A percentile compares a stretch with the other conserved stretches of the same genome.
phyloP scores from a whole-genome alignment of 2,113 vertebrate genomes.

The Brachionichthys hirsutus region DNA sequence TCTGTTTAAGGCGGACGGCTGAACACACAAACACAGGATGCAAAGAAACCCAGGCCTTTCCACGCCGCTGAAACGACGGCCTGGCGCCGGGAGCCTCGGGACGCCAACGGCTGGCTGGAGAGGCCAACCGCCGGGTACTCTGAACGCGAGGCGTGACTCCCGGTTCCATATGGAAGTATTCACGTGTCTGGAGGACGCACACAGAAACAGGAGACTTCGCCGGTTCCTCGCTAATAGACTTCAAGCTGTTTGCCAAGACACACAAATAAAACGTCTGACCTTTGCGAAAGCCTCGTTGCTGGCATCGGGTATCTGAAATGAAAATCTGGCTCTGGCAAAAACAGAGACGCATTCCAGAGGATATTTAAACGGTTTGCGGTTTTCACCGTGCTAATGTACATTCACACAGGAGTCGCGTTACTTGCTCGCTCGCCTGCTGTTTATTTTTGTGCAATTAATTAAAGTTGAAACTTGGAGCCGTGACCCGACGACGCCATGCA shows the following conservation, averaged over 20 bases:
- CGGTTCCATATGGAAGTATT: slow-evolving; percentile 41
- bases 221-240: slow-evolving; percentile 1
- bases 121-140: slow-evolving; percentile 12
- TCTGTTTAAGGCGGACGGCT: too few relatives aligned
- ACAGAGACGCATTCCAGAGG: not conserved
- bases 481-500: not conserved
- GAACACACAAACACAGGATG: slow-evolving; percentile 9
- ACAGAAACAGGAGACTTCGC: slow-evolving; percentile 17
- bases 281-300: slow-evolving; percentile 13
- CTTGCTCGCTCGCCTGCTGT: not conserved
- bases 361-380: slow-evolving; percentile 5
- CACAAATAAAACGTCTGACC: slow-evolving; percentile 26
- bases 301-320: slow-evolving; percentile 4
- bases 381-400: not conserved
- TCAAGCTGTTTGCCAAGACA: slow-evolving; percentile 29
- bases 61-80: slow-evolving; percentile 18
- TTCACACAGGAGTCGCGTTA: not conserved
- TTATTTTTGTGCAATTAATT: too few relatives aligned
- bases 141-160: slow-evolving; percentile 10
- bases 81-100: slow-evolving; percentile 14
- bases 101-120: slow-evolving; percentile 10
- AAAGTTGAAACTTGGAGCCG: not conserved
- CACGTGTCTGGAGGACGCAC: slow-evolving; percentile 28
- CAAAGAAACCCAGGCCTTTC: slow-evolving; percentile 28
- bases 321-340: slow-evolving; percentile 17